Conservation (phyloP, 2,888 invertebrate genomes). For the Trisateles emortualis region DNA sequence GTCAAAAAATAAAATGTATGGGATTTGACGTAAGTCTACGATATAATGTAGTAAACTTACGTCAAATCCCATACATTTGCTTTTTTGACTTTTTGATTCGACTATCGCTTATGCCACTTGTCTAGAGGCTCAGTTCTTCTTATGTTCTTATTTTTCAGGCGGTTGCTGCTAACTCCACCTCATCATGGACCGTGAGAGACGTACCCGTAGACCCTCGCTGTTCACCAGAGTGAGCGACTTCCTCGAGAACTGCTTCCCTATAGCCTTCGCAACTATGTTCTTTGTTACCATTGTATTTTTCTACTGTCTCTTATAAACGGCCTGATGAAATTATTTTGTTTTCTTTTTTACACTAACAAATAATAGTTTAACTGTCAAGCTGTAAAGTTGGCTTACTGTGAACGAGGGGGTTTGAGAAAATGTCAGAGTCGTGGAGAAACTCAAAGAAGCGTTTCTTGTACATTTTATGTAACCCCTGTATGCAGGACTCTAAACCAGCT, state of each 20-base stretch:
- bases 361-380: too few species aligned
- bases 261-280: conserved; percentile 68
- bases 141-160: conserved; percentile 53
- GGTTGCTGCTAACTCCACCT: conserved; percentile 69
- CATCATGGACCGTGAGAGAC: conserved; percentile 53
- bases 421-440: too few species aligned
- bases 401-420: too few species aligned
- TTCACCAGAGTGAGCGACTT: conserved; percentile 56
- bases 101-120: too few species aligned
- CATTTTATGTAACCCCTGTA: too few species aligned
- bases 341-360: conserved; percentile 10
- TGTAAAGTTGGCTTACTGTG: too few species aligned
- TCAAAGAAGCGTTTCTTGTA: too few species aligned
- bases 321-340: conserved; percentile 43
- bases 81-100: background rate
- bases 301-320: conserved; percentile 68
- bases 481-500: too few species aligned
- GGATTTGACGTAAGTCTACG: too few species aligned
- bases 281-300: conserved; percentile 74
- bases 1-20: too few species aligned
- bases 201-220: conserved; percentile 50
- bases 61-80: too few species aligned
- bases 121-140: background rate
- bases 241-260: conserved; percentile 73
- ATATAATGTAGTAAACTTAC: too few species aligned